Conservation (phyloP, 2,888 invertebrate genomes). For the Hylaea fasciaria region DNA sequence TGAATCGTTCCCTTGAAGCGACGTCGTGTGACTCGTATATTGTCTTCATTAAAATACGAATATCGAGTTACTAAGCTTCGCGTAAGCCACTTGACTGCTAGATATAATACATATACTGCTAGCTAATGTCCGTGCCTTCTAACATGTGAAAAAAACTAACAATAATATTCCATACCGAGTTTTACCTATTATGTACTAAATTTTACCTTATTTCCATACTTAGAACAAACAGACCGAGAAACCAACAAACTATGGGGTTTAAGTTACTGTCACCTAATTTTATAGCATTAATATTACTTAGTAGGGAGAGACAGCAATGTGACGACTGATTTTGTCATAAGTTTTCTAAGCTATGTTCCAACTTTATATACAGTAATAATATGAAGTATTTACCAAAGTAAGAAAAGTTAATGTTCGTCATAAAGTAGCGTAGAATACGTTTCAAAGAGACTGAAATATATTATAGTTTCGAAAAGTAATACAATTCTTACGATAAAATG, state of each 20-base stretch:
- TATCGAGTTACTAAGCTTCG: slow-evolving; percentile 5
- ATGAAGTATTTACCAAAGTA: background rate
- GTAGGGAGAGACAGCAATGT: background rate
- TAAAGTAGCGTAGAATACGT: too few relatives aligned
- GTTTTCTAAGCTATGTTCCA: background rate
- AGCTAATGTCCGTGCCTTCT: too few relatives aligned
- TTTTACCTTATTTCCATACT: too few relatives aligned
- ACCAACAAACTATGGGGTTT: background rate
- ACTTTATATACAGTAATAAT: background rate
- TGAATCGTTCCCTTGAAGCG: slow-evolving; percentile 11
- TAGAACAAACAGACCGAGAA: too few relatives aligned
- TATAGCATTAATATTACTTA: background rate
- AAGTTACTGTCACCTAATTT: background rate
- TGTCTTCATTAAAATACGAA: background rate
- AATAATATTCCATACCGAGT: too few relatives aligned
- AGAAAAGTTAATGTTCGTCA: too few relatives aligned
- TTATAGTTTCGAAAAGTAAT: too few relatives aligned
- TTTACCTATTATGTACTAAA: too few relatives aligned
- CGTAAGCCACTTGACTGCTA: background rate
- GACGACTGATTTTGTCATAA: background rate
- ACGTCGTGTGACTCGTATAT: slow-evolving; percentile 3
- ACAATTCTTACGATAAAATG: too few relatives aligned
- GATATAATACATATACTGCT: background rate
- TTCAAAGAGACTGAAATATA: too few relatives aligned
- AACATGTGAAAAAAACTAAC: too few relatives aligned